These are phyloP conservation scores for Leucoraja erinaceus DNA, from an alignment of 2,113 vertebrate species.

Conservation along the genomic window DNA sequence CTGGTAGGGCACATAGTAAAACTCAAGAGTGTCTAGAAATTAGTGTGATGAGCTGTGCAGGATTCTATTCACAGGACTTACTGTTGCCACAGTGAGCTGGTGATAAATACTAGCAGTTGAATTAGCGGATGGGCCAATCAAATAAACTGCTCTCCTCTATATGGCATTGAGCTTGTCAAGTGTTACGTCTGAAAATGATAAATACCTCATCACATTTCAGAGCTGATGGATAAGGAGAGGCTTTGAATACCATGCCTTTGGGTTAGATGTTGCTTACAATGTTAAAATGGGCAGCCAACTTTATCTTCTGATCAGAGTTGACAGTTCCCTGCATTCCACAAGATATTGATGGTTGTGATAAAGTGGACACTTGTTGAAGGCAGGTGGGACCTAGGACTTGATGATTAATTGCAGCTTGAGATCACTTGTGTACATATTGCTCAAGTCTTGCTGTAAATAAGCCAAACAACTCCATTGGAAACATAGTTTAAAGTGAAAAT, in stretches of 20 bases:
- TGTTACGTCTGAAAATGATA: neutral
- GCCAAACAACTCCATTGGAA: neutral
- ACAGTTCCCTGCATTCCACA: neutral
- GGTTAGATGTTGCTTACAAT: neutral
- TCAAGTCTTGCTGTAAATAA: neutral
- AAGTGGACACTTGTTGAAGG: neutral
- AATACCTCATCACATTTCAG: neutral
- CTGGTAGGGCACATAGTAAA: neutral
- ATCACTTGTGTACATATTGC: neutral
- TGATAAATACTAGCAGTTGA: neutral
- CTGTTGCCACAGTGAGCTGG: neutral
- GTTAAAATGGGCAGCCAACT: neutral
- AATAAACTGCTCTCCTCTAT: neutral
- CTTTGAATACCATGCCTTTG: neutral
- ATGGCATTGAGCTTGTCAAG: neutral
- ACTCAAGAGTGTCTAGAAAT: neutral
- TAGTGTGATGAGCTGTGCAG: neutral
- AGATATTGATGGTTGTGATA: neutral
- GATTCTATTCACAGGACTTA: neutral
- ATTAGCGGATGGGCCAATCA: neutral
- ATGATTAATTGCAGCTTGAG: neutral
- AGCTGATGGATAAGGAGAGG: neutral
- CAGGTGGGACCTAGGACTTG: neutral
- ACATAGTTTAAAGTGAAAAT: neutral
- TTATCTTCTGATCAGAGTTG: neutral